Percentiles rank a stretch among this genome's conserved stretches.
These are phyloP conservation scores for Chorisops tibialis DNA, from an alignment of 2,888 invertebrate species.

Conservation along the genomic window DNA sequence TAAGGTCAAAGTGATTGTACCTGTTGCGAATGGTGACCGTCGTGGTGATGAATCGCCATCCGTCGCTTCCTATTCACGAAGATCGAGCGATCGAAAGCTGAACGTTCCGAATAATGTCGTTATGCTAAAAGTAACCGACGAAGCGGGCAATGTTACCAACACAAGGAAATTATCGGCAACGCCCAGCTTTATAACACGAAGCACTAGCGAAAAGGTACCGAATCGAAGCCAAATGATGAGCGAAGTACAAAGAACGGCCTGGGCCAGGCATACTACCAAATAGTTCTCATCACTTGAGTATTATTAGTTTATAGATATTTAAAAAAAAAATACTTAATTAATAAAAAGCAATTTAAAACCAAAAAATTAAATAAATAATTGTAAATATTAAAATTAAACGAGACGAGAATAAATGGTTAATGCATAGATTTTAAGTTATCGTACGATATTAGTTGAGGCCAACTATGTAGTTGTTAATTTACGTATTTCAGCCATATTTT, in stretches of 20 bases:
- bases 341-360: no score
- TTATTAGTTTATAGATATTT: slow-evolving; percentile 27
- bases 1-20: slow-evolving; percentile 61
- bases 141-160: slow-evolving; percentile 52
- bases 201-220: slow-evolving; percentile 82
- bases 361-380: no score
- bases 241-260: slow-evolving; percentile 74
- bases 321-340: no score
- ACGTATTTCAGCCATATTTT: no score
- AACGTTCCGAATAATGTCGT: slow-evolving; percentile 51
- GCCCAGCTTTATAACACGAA: slow-evolving; percentile 66
- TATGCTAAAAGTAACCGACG: slow-evolving; percentile 59
- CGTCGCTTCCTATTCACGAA: slow-evolving; percentile 36
- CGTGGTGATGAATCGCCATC: slow-evolving; percentile 45
- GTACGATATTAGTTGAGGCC: no score
- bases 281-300: slow-evolving; percentile 47
- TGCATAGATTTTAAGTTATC: no score
- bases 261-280: slow-evolving; percentile 87
- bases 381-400: no score
- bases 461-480: no score
- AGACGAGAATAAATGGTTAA: no score
- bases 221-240: slow-evolving; percentile 82
- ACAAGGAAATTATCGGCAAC: slow-evolving; percentile 55
- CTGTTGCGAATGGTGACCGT: slow-evolving; percentile 51
- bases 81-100: slow-evolving; percentile 35